Evolutionary conservation across 2,113 vertebrate species (phyloP).

Genomic region (Marmota monax): DNA sequence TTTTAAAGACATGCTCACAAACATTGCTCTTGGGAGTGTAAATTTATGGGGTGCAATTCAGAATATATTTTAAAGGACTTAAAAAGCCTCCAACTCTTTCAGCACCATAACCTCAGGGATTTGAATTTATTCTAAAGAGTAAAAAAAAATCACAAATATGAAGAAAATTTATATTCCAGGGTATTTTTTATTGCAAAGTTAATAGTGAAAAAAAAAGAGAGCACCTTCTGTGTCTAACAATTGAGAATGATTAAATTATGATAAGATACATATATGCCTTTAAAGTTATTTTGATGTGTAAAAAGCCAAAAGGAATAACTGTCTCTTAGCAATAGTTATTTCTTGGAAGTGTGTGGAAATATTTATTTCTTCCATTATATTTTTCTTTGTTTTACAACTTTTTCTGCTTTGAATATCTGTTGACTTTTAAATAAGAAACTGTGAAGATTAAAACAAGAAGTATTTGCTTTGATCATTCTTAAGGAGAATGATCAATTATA

Average conservation of each 20-base stretch:
- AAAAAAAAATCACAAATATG: slow-evolving; percentile 42
- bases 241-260: slow-evolving; percentile 53
- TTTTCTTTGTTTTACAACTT: slow-evolving; percentile 44
- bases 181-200: slow-evolving; percentile 38
- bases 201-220: slow-evolving; percentile 52
- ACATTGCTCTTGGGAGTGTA: slow-evolving; percentile 24
- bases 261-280: not conserved
- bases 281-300: slow-evolving; percentile 19
- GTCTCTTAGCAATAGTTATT: not conserved
- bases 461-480: slow-evolving; percentile 15
- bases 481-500: not conserved
- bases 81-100: slow-evolving; percentile 18
- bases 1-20: slow-evolving; percentile 54
- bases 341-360: not conserved
- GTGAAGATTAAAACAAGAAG: not conserved
- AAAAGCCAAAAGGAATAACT: not conserved
- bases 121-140: slow-evolving; percentile 58
- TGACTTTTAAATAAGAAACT: slow-evolving; percentile 45
- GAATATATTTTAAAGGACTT: slow-evolving; percentile 37
- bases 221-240: not conserved
- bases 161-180: slow-evolving; percentile 23
- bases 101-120: slow-evolving; percentile 40
- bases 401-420: slow-evolving; percentile 19
- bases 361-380: slow-evolving; percentile 34
- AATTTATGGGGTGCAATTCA: slow-evolving; percentile 29